Conservation (phyloP, 2,113 vertebrate genomes). For the Oncorhynchus masou region DNA sequence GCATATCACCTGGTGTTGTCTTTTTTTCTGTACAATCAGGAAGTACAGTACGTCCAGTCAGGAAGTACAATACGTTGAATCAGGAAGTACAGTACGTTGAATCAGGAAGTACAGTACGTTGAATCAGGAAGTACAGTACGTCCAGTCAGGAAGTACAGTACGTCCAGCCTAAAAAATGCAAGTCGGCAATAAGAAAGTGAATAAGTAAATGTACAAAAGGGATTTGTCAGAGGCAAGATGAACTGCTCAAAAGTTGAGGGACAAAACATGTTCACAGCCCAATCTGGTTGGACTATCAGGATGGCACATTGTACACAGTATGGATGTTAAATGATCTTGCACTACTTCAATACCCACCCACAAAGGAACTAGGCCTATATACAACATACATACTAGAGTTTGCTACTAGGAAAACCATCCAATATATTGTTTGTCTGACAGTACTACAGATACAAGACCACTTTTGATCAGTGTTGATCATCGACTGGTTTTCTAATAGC, state of each 20-base stretch:
- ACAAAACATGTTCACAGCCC: slow-evolving; percentile 33
- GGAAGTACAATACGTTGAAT: too few relatives aligned
- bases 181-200: slow-evolving; percentile 70
- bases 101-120: too few relatives aligned
- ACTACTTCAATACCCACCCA: slow-evolving; percentile 20
- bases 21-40: slow-evolving; percentile 45
- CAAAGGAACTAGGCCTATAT: slow-evolving; percentile 8
- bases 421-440: slow-evolving; percentile 22
- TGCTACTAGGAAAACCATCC: slow-evolving; percentile 26
- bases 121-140: too few relatives aligned
- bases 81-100: too few relatives aligned
- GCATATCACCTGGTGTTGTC: slow-evolving; percentile 75
- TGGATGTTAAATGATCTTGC: slow-evolving; percentile 4
- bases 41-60: too few relatives aligned
- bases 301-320: slow-evolving; percentile 20
- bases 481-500: not conserved
- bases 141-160: slow-evolving; percentile 50
- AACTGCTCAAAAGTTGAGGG: slow-evolving; percentile 18
- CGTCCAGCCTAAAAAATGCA: slow-evolving; percentile 67
- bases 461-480: slow-evolving; percentile 20
- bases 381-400: slow-evolving; percentile 9
- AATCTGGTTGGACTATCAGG: slow-evolving; percentile 13
- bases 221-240: slow-evolving; percentile 31
- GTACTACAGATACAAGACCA: slow-evolving; percentile 15
- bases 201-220: slow-evolving; percentile 70